phyloP scores from a whole-genome alignment of 2,113 vertebrate genomes.

The Kryptolebias marmoratus region DNA sequence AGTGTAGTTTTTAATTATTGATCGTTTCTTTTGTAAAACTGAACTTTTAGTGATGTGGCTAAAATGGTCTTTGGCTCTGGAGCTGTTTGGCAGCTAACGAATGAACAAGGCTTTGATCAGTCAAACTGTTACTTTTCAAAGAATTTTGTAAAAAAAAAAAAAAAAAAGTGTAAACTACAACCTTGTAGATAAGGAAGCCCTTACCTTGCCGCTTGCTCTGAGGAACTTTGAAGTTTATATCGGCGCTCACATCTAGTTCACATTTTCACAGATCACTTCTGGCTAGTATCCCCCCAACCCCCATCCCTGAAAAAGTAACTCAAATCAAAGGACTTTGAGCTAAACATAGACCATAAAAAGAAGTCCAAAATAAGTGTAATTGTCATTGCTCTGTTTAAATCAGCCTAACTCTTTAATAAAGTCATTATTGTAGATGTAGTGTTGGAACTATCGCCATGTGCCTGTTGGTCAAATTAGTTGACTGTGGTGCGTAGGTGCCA shows the following conservation, averaged over 20 bases:
- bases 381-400: neutral
- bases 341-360: neutral
- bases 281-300: neutral
- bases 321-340: neutral
- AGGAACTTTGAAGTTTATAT: neutral
- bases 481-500: no score
- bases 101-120: neutral
- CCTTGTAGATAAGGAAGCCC: neutral
- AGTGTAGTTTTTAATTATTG: neutral
- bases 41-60: slow-evolving; percentile 7
- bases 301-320: neutral
- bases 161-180: neutral
- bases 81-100: neutral
- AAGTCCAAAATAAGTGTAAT: neutral
- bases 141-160: neutral
- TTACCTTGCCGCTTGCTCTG: neutral
- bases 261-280: neutral
- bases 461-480: no score
- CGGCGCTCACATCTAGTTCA: neutral
- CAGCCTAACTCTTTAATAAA: neutral
- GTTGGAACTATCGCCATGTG: no score
- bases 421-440: no score
- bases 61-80: neutral
- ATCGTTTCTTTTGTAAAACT: neutral
- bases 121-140: neutral